These are phyloP conservation scores for Sebastes variabilis DNA, from an alignment of 2,797 vertebrate genomes.

Conservation along the genomic window DNA sequence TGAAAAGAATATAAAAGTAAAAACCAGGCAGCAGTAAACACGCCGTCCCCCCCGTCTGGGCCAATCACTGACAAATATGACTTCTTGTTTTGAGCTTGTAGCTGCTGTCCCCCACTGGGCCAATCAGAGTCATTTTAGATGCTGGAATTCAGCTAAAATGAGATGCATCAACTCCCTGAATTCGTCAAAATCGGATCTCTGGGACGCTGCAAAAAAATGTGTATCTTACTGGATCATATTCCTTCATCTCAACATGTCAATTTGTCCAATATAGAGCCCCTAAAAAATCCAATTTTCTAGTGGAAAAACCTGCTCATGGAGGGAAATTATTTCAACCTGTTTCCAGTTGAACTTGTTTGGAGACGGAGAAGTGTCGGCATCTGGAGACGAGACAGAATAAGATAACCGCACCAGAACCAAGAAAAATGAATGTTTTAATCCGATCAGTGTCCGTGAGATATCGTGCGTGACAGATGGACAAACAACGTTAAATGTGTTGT, in stretches of 20 bases:
- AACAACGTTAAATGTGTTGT: conserved; percentile 57
- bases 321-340: conserved; percentile 30
- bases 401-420: neutral
- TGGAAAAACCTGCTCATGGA: neutral
- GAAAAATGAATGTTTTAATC: conserved; percentile 52
- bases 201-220: neutral
- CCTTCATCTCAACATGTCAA: conserved; percentile 22
- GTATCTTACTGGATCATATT: conserved; percentile 1
- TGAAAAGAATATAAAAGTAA: conserved; percentile 7
- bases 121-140: conserved; percentile 52
- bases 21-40: conserved; percentile 25
- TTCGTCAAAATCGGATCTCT: conserved; percentile 20
- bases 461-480: conserved; percentile 57
- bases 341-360: conserved; percentile 16
- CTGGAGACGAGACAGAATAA: conserved; percentile 16
- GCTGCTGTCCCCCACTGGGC: conserved; percentile 39
- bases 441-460: conserved; percentile 41
- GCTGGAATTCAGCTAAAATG: conserved; percentile 29
- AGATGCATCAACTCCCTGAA: conserved; percentile 23
- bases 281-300: neutral
- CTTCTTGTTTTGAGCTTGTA: conserved; percentile 41
- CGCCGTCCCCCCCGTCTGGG: neutral
- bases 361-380: conserved; percentile 5
- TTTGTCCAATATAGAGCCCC: neutral
- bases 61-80: conserved; percentile 53